phyloP scores from a whole-genome alignment of 2,888 invertebrate genomes.

The Idaea dimidiata region DNA sequence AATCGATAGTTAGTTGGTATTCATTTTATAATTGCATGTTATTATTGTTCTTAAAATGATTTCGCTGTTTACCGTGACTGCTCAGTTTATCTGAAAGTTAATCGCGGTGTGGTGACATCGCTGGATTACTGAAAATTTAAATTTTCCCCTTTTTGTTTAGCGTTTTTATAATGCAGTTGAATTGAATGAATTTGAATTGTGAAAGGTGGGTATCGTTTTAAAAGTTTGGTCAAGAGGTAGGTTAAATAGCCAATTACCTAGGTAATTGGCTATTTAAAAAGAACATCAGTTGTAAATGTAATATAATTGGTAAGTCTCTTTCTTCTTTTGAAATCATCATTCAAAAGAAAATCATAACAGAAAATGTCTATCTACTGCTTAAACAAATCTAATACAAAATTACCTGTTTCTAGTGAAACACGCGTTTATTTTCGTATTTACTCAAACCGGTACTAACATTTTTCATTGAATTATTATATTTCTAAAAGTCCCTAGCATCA shows the following conservation, averaged over 20 bases:
- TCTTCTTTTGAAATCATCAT: no score
- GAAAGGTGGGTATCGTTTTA: no score
- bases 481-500: conserved; percentile 30
- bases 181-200: not conserved
- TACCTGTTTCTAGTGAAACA: not conserved
- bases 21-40: conserved; percentile 66
- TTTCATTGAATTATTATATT: conserved; percentile 24
- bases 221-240: not conserved
- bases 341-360: no score
- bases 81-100: conserved; percentile 32
- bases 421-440: not conserved
- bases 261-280: no score
- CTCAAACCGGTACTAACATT: conserved; percentile 14
- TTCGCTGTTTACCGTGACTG: conserved; percentile 41
- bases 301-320: no score
- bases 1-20: conserved; percentile 66
- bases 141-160: conserved; percentile 12
- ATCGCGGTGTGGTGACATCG: conserved; percentile 38
- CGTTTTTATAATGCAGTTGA: not conserved
- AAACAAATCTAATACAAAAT: not conserved
- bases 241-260: no score
- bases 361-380: not conserved
- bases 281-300: no score
- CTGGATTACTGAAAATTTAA: conserved; percentile 20
- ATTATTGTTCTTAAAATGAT: conserved; percentile 57